Evolutionary conservation across 2,113 vertebrate genomes (phyloP), one percentile per base, ranked within the genome.

Genomic region (Aix galericulata): DNA sequence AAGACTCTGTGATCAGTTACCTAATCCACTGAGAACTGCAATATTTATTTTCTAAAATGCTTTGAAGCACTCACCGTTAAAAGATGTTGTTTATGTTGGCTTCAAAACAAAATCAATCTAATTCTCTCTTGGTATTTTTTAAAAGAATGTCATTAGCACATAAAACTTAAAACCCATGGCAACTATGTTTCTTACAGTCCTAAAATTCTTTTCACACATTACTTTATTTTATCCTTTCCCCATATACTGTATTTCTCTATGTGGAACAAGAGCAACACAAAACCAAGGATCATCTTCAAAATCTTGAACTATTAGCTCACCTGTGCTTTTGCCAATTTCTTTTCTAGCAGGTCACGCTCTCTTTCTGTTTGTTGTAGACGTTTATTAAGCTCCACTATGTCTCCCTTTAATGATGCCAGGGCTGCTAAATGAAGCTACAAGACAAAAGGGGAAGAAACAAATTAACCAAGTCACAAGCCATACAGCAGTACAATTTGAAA

Each of bases 381-480:
- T 91, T 98, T 98, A 95, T 98, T 98, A 86, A 99, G 98, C 93
- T 98, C 98, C 77, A 98, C 98, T 63, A 99, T 98, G 82, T 99
- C 98, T 93, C 98, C 98, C 93, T 98, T 99, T 95, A 99, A 97
- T 8, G 98, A 98, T 86, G 98, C 98, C 98, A 99, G 98, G 96
- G 98, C 98, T 97, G 98, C 98, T 93, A 98, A 96, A 94, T 98
- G 98, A 93, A 99, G 97, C 98, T 99, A 94, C 9, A 92, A 68
- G 46, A 97, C 34, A 96, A 95, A 82, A 62, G 40, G 55, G 29
- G 77, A 81, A 55, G 26, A 88, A 63, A 73, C 4, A 89, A 87
- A 94, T 97, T 38, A 97, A 93, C 26, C 7, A 81, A 26, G 8
- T 86, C n/a, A n/a, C n/a, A 86, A 79, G 59, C 8, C 32, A 68